Base-by-base conservation (phyloP, 2,888 invertebrate genomes). In the Latheticus oryzae region DNA sequence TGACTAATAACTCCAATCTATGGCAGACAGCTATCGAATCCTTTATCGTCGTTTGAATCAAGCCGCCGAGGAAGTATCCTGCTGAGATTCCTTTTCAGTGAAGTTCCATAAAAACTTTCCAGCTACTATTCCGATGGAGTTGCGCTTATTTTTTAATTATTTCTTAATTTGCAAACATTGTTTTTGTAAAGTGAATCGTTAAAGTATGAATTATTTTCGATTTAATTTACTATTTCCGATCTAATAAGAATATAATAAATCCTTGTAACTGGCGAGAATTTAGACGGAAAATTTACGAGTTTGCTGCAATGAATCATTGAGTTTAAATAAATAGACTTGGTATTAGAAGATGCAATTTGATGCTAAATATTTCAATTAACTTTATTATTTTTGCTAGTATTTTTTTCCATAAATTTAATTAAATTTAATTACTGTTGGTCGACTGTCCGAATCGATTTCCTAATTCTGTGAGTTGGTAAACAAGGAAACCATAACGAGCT, bases 211-310 rank as follows among this genome's bases (percentile, higher is more conserved):
- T 66, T 67, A 67, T 67, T 53, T 65, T 58, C 63, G 62, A 63
- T 65, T 63, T 64, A 66, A 65, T 64, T 62, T 57, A 59, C 53
- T 58, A 65, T 63, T 58, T 65, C 59, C 66, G 65, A 66, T 66
- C 60, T 64, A 65, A 65, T 62, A 64, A 64, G 65, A 62, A 61
- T 47, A 43, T 61, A 60, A 55, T 68, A 68, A 68, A 68, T 68
- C 66, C 59, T 62, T 63, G 60, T 16, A 28, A 40, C 19, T 26
- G 12, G 24, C n/a, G 55, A 13, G 55, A 40, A 55, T 40, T 48
- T 48, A 37, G 38, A 30, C 55, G 28, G 28, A 32, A 40, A 55
- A 56, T 56, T 56, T 56, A 48, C 30, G 47, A 30, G 28, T n/a
- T n/a, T 24, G 30, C n/a, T 19, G 11, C 16, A 16, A 4, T 19